Conservation (phyloP, 2,797 vertebrate genomes). For the Microctenopoma stevenorrisi region DNA sequence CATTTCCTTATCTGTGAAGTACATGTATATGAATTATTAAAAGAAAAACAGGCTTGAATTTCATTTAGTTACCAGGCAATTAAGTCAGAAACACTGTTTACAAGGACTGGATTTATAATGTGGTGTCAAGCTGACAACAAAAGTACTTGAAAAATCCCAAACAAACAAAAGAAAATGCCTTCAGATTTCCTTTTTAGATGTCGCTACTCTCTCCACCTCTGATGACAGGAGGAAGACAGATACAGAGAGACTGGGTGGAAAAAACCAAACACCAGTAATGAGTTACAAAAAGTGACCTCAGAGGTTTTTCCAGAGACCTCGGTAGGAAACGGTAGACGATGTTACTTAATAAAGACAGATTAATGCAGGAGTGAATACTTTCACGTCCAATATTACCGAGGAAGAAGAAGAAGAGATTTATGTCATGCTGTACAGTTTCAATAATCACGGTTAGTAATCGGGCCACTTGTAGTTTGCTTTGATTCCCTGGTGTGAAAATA, state of each 20-base stretch:
- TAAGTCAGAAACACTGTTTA: not conserved
- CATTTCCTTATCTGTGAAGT: not conserved
- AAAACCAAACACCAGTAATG: not conserved
- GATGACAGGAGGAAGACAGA: not conserved
- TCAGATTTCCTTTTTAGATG: not conserved
- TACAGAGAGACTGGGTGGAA: not conserved
- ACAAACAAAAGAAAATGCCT: not conserved
- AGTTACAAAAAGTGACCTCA: constrained; percentile 7
- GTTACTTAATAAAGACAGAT: not conserved
- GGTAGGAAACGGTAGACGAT: constrained; percentile 3
- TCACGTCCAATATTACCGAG: constrained; percentile 3
- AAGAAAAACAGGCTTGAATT: not conserved
- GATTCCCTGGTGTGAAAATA: constrained; percentile 41
- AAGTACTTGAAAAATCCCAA: not conserved
- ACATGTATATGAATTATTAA: no score
- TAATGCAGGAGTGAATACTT: not conserved
- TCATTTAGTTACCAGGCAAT: not conserved
- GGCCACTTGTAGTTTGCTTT: constrained; percentile 48
- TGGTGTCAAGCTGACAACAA: not conserved
- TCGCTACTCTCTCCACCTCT: not conserved
- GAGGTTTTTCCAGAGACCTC: not conserved
- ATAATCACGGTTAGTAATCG: constrained; percentile 40
- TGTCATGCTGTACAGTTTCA: constrained; percentile 17
- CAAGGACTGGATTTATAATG: not conserved
- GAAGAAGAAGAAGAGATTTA: constrained; percentile 9